Evolutionary conservation across 2,797 vertebrate genomes (phyloP), one percentile per base, ranked within the genome.

Genomic region (Cyclura pinguis): DNA sequence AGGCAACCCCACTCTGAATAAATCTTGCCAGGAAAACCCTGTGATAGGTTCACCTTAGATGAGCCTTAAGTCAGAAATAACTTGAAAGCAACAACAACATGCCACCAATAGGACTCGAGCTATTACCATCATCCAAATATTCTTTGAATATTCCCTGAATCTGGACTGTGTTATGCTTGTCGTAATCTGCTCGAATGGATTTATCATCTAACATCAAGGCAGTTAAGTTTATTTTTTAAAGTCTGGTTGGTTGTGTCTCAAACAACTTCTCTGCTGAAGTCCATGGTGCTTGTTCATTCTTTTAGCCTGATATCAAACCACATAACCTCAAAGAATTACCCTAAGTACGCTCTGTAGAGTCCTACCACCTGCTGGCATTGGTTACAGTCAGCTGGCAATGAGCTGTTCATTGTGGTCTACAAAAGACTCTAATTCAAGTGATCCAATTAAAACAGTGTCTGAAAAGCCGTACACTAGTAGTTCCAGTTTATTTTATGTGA

Each of bases 401-500:
- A 69, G 42, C 57, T 78, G 32, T 90, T 81, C 73, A 32, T 12
- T 82, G 80, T 22, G n/a, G 14, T 83, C 42, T n/a, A 85, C 64
- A 35, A 87, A 57, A 74, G 42, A 52, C n/a, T 47, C 42, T 29
- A 24, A 64, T 87, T 77, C 57, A 83, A 90, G 32, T 20, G 73
- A 69, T 82, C 47, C 89, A 87, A 77, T 83, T 67, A 90, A 87
- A 76, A 67, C 12, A 76, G 80, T 12, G 4, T 24, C 24, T 64
- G 12, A 42, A n/a, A n/a, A 6, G 29, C n/a, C 76, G 10, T 47
- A 76, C 24, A 0, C 10, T 35, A 62, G 52, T 5, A 32, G 16
- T 38, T 38, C 72, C 35, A 35, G 32, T 74, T 74, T 74, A 38
- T 38, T 35, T 16, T 16, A 32, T 29, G 67, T 32, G 27, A 69